Percentiles rank a stretch among this genome's conserved stretches.
These are phyloP conservation scores for Mormyrus hasselquistii DNA, from an alignment of 2,797 vertebrate genomes.

Conservation along the genomic window DNA sequence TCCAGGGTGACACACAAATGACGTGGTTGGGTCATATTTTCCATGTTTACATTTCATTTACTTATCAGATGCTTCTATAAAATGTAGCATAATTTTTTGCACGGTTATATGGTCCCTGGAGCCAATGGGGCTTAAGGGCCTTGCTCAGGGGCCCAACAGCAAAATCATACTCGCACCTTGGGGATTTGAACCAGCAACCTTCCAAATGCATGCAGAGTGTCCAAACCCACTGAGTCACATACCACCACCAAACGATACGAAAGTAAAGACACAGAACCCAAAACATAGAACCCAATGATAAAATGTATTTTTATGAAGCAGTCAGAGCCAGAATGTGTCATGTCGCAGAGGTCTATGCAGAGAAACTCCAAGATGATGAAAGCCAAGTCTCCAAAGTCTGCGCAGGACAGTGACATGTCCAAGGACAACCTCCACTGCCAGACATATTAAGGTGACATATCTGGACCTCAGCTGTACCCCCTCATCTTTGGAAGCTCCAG, in stretches of 20 bases:
- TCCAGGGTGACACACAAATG: background rate
- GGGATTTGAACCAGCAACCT: background rate
- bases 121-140: background rate
- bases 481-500: conserved; percentile 46
- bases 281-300: background rate
- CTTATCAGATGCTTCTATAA: background rate
- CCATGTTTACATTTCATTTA: background rate
- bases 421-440: background rate
- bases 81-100: background rate
- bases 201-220: background rate
- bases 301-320: background rate
- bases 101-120: background rate
- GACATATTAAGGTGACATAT: background rate
- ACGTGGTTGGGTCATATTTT: background rate
- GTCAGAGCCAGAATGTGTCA: background rate
- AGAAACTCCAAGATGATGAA: background rate
- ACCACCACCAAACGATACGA: background rate
- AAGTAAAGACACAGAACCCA: background rate
- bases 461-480: background rate
- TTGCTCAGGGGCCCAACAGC: background rate
- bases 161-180: background rate
- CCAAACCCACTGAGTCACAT: background rate
- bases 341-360: background rate
- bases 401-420: background rate
- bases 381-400: conserved; percentile 35